phyloP scores from a whole-genome alignment of 2,888 invertebrate genomes.

The Lochmaea capreae region DNA sequence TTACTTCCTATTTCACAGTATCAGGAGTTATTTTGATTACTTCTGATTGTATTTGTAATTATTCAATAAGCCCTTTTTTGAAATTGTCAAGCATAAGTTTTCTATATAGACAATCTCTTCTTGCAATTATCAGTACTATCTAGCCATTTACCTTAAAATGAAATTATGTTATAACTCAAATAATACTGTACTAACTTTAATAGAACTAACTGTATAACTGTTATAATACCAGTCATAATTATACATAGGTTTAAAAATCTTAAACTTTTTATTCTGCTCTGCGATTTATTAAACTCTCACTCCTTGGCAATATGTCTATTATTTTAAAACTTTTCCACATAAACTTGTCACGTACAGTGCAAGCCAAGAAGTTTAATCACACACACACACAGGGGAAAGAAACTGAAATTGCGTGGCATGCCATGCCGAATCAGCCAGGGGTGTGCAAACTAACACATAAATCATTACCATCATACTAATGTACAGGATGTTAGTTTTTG shows the following conservation, averaged over 20 bases:
- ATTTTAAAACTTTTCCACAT: conserved; percentile 28
- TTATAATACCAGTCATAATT: too few relatives aligned
- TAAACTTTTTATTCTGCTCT: conserved; percentile 17
- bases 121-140: too few relatives aligned
- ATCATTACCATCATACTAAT: conserved; percentile 3
- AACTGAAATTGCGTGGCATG: conserved; percentile 12
- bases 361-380: conserved; percentile 27
- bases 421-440: background rate
- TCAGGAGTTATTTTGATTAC: too few relatives aligned
- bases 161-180: too few relatives aligned
- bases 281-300: conserved; percentile 23
- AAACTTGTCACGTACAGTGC: conserved; percentile 27
- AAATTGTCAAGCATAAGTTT: too few relatives aligned
- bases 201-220: too few relatives aligned
- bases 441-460: conserved; percentile 26
- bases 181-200: too few relatives aligned
- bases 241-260: background rate
- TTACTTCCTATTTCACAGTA: too few relatives aligned
- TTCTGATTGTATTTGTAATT: too few relatives aligned
- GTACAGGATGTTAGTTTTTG: background rate
- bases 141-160: too few relatives aligned
- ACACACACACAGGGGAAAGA: conserved; percentile 20
- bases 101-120: too few relatives aligned
- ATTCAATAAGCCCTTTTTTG: too few relatives aligned
- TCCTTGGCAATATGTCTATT: conserved; percentile 27